Evolutionary conservation across 2,888 invertebrate genomes (phyloP), one percentile per base, ranked within the genome.

Genomic region (Pandemis corylana): DNA sequence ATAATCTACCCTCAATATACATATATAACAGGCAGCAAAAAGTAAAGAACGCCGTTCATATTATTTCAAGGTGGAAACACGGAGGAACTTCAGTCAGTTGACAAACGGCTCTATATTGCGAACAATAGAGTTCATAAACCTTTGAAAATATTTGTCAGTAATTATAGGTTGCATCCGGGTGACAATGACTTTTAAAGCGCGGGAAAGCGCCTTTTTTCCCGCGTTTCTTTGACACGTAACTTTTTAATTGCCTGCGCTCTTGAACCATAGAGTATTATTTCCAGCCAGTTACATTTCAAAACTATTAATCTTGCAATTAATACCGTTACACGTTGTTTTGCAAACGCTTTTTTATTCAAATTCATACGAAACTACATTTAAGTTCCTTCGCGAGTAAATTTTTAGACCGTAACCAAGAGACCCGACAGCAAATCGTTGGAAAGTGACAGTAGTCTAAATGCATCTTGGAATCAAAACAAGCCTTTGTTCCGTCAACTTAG

Each of bases 111-210:
- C 59, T 73, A 65, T 36, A 0, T 0, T 13, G 28, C n/a, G 51
- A 28, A 53, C 28, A 53, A 74, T 69, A 74, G 42, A 61, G 44
- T 70, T 69, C 28, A 69, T 0, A 61, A 65, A 15, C 12, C 9
- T 15, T 10, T 46, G 46, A 15, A 3, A 12, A 0, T 49, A 42
- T 67, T 41, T 61, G 28, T 42, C 66, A 56, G 15, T 75, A 67
- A 71, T 71, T 75, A 75, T 67, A 67, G 75, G 71, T 71, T 62
- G 56, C 71, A 75, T 75, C 75, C 75, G 75, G 75, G 67, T 75
- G 75, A 75, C 75, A 75, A 75, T 71, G 75, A 71, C 70, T 75
- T 75, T 70, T 59, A 74, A 74, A 71, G 53, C 75, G 75, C 75
- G 75, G 75, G 75, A 75, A 75, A 71, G 67, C 28, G 67, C 44